Evolutionary conservation across 2,797 vertebrate species (phyloP).

Genomic region (Cyprinodon diabolis): DNA sequence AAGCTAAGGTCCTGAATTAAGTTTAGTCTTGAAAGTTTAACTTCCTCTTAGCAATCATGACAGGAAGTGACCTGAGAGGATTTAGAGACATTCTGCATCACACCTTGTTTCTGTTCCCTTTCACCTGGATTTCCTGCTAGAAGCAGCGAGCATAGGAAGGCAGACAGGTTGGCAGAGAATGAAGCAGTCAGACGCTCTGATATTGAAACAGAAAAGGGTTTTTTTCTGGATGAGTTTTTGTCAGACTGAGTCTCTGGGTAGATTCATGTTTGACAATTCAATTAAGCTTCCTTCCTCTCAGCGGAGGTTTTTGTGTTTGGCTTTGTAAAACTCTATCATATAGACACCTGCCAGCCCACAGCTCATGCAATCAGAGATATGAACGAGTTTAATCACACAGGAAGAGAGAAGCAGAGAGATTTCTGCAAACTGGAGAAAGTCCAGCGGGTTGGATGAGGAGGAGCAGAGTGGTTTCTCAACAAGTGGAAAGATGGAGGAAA

Average conservation of each 20-base stretch:
- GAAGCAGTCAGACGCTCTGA: constrained; percentile 17
- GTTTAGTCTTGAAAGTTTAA: too few relatives aligned
- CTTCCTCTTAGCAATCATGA: too few relatives aligned
- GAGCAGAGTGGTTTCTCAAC: constrained; percentile 47
- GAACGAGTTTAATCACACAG: constrained; percentile 44
- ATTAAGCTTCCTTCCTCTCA: constrained; percentile 60
- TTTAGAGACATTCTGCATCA: background rate
- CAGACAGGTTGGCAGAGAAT: constrained; percentile 9
- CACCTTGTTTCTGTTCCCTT: background rate
- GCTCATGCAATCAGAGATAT: constrained; percentile 43
- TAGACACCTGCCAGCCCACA: constrained; percentile 67
- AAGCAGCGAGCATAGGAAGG: background rate
- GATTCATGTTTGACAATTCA: constrained; percentile 67
- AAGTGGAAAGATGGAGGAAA: constrained; percentile 49
- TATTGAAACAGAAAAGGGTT: constrained; percentile 17
- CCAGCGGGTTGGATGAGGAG: constrained; percentile 52
- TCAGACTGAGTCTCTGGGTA: constrained; percentile 51
- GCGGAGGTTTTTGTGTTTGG: constrained; percentile 57
- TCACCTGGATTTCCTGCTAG: background rate
- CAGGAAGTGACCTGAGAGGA: background rate
- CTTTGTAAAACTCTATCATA: constrained; percentile 65
- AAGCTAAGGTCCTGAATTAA: background rate
- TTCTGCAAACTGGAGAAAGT: constrained; percentile 48
- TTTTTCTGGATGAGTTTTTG: constrained; percentile 42
- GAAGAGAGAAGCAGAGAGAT: constrained; percentile 11